A percentile compares a stretch with the other conserved stretches of the same genome.
Evolutionary conservation across 2,888 invertebrate species (phyloP).

Genomic region (Plebejus anna): DNA sequence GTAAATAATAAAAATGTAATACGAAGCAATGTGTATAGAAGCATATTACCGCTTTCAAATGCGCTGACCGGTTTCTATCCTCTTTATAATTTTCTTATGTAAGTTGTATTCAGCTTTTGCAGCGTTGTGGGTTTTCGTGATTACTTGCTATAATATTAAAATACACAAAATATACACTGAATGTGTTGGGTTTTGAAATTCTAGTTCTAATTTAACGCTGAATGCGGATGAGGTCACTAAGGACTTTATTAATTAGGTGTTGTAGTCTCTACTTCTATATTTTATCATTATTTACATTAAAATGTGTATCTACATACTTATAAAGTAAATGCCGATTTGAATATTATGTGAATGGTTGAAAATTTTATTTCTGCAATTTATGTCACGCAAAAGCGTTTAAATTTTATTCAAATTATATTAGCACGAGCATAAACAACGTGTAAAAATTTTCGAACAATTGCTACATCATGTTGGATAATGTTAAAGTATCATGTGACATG

Average conservation of each 20-base stretch:
- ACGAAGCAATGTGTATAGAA: conserved; percentile 3
- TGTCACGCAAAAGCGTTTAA: not conserved
- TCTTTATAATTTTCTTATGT: conserved; percentile 20
- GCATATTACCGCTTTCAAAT: conserved; percentile 8
- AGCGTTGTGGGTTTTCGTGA: conserved; percentile 1
- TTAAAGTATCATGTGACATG: not conserved
- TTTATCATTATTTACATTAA: too few species aligned
- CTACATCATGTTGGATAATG: not conserved
- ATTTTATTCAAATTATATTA: not conserved
- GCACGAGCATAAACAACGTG: not conserved
- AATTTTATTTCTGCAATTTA: not conserved
- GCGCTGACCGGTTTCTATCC: conserved; percentile 13
- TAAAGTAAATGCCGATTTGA: not conserved
- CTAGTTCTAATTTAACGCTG: conserved; percentile 12
- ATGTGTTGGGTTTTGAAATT: conserved; percentile 1
- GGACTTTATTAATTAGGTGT: not conserved
- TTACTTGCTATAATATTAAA: conserved; percentile 19
- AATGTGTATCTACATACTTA: too few species aligned
- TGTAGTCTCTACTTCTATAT: not conserved
- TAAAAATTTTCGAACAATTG: not conserved
- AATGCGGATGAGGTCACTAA: not conserved
- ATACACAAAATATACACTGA: not conserved
- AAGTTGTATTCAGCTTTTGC: conserved; percentile 10
- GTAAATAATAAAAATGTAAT: conserved; percentile 19
- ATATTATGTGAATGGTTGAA: not conserved